Conservation (phyloP, 1,140 invertebrate genomes). For the Cydia splendana region DNA sequence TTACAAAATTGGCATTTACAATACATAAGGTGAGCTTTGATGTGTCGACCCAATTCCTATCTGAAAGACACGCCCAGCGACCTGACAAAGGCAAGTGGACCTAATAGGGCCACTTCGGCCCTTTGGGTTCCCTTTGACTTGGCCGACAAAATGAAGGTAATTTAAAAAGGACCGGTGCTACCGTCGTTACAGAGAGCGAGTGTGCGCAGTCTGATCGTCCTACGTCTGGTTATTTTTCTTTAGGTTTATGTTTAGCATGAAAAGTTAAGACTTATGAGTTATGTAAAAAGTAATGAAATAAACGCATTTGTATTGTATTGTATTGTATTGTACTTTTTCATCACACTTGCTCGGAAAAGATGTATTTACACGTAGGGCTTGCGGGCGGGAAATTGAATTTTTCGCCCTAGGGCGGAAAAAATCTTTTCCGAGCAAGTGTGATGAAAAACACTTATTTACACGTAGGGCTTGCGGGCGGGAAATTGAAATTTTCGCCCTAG, state of each 20-base stretch:
- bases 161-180: conserved; percentile 22
- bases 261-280: too few relatives aligned
- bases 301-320: too few relatives aligned
- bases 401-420: too few relatives aligned
- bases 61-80: conserved; percentile 34
- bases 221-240: background rate
- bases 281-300: too few relatives aligned
- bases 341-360: too few relatives aligned
- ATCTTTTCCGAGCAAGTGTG: too few relatives aligned
- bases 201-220: conserved; percentile 6
- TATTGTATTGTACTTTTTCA: too few relatives aligned
- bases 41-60: conserved; percentile 37
- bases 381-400: too few relatives aligned
- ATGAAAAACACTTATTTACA: too few relatives aligned
- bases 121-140: conserved; percentile 32
- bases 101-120: conserved; percentile 33
- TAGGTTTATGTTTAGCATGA: background rate
- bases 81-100: conserved; percentile 25
- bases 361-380: too few relatives aligned
- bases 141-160: conserved; percentile 37
- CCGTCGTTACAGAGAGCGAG: conserved; percentile 5
- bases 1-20: conserved; percentile 27
- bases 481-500: too few relatives aligned
- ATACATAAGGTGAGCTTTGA: conserved; percentile 31
- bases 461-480: too few relatives aligned